phyloP scores from a whole-genome alignment of 2,888 invertebrate genomes.

The Colletes collaris region DNA sequence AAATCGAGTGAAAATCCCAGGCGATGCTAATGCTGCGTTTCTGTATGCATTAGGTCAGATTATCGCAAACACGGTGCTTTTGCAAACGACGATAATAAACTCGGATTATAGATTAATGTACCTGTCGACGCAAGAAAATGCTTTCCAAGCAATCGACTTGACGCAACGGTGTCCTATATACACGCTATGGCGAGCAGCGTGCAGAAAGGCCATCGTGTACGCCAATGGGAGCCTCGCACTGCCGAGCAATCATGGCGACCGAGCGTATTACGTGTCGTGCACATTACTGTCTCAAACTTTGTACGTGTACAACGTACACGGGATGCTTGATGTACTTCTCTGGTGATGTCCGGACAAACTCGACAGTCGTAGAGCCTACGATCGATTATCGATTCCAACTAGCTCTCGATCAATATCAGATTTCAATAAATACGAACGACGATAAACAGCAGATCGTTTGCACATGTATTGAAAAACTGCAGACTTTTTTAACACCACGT shows the following conservation, averaged over 20 bases:
- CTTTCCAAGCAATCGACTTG: conserved; percentile 4
- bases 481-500: no score
- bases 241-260: conserved; percentile 22
- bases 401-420: no score
- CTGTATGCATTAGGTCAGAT: conserved; percentile 1
- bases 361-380: neutral
- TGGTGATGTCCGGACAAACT: no score
- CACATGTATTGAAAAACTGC: no score
- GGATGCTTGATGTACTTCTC: no score
- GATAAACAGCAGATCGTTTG: no score
- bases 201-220: conserved; percentile 21
- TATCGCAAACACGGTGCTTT: neutral
- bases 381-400: no score
- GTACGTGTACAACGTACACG: no score
- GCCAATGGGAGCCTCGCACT: conserved; percentile 32
- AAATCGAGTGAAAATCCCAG: conserved; percentile 3
- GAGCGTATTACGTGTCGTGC: conserved; percentile 32
- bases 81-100: conserved; percentile 5
- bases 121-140: conserved; percentile 21
- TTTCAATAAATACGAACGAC: no score
- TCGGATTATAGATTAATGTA: conserved; percentile 1
- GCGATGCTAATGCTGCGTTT: conserved; percentile 6
- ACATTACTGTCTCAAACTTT: neutral
- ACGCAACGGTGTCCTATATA: conserved; percentile 15
- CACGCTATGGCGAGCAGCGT: neutral